These are phyloP conservation scores for Agraylea sexmaculata DNA, from an alignment of 1,140 invertebrate species.

Conservation along the genomic window DNA sequence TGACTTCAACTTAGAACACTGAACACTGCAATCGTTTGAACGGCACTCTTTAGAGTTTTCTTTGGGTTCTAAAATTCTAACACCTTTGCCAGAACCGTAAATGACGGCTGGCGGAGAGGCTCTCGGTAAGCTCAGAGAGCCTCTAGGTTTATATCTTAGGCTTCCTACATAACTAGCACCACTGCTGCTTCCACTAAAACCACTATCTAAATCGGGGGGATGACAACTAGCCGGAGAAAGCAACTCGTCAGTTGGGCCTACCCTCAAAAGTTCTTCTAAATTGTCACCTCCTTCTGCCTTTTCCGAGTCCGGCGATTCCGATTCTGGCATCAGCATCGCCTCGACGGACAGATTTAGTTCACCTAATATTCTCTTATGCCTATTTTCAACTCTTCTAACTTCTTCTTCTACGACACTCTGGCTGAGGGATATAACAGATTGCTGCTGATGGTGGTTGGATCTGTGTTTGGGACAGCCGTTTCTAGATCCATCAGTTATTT, in stretches of 20 bases:
- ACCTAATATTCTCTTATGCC: conserved; percentile 67
- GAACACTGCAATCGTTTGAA: conserved; percentile 17
- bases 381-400: conserved; percentile 61
- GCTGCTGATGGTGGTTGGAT: conserved; percentile 29
- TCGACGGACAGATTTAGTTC: conserved; percentile 78
- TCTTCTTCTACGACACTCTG: conserved; percentile 67
- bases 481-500: conserved; percentile 55
- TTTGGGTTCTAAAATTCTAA: conserved; percentile 17
- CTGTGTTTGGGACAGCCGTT: conserved; percentile 39
- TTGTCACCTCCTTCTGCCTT: conserved; percentile 42
- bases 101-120: conserved; percentile 37
- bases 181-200: conserved; percentile 68
- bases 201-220: conserved; percentile 63
- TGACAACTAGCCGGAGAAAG: conserved; percentile 51
- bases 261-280: conserved; percentile 52
- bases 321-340: conserved; percentile 72
- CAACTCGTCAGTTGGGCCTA: conserved; percentile 60
- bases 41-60: conserved; percentile 17
- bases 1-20: conserved; percentile 14
- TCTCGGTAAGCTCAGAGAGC: conserved; percentile 31
- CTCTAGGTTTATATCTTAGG: conserved; percentile 41
- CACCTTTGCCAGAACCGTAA: conserved; percentile 30
- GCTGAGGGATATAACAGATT: conserved; percentile 46
- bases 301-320: conserved; percentile 35
- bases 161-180: conserved; percentile 62